Evolutionary conservation across 2,113 vertebrate genomes (phyloP), one percentile per base, ranked within the genome.

Genomic region (Strix uralensis): DNA sequence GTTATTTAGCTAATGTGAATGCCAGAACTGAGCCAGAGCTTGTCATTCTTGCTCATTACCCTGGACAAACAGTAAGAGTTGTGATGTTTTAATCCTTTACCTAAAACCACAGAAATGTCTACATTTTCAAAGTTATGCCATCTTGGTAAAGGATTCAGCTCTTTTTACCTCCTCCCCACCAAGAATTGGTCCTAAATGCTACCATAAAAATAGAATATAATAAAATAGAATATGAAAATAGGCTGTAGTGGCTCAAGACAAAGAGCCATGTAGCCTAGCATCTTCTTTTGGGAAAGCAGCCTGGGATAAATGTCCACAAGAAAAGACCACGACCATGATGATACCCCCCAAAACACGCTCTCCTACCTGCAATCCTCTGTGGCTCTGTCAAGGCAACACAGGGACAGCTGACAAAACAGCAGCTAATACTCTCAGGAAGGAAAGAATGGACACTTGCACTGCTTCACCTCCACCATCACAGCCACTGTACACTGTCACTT

Each of bases 331-430:
- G 1, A 71, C 29, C 17, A 9, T 49, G 40, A 29, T 2, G 15
- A 10, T 17, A 26, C 9, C 3, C 18, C 8, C 13, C 11, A 19
- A 32, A 57, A 70, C 15, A 55, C 0, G 0, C 1, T 12, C 14
- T 62, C 30, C 27, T 6, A 40, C 29, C 25, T 80, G 20, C 52
- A 75, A 32, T 23, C 15, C 46, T 62, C 30, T 29, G 25, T 49
- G 25, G 21, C 13, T 34, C 30, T 54, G 34, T 27, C 73, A 66
- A n/a, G n/a, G 17, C 46, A 85, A 52, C 1, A 1, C 25, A 46
- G 0, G 5, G 13, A 20, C 2, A 1, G n/a, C 20, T 71, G 47
- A 8, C 23, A 61, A 26, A 49, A 6, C 27, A 66, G 3, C 65
- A 67, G 29, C 36, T 75, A 30, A 47, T 2, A 3, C 7, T 13